Evolutionary conservation across 1,140 invertebrate species (phyloP), one percentile per base, ranked within the genome.

Genomic region (Maconellicoccus hirsutus): DNA sequence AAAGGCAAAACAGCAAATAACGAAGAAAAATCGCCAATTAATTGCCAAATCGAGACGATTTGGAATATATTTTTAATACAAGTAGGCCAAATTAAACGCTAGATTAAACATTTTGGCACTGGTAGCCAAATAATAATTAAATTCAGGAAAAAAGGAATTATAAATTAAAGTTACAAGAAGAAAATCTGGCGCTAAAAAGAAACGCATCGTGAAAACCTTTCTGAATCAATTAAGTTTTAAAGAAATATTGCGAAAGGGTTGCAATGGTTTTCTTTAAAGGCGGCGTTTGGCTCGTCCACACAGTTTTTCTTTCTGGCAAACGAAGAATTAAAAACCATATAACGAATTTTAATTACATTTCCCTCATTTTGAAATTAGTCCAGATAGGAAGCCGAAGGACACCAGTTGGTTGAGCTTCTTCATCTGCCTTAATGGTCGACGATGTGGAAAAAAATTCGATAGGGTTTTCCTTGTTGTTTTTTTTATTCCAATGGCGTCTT

Each of bases 291-390:
- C 61, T 66, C 61, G 61, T 66, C 61, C 29, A 33, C 29, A 3
- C 61, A 22, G 19, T 16, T 66, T 66, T 66, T 66, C 61, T 66
- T 66, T 25, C 61, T 52, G 42, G 42, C 42, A 52, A 33, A 52
- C 61, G 25, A 66, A 10, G 61, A 66, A 66, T 66, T 66, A 66
- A 66, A 66, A 66, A 66, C 61, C 61, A 66, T 66, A 66, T 66
- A 66, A 66, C 61, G 61, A 66, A 66, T 66, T 59, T 66, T 66
- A 66, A 66, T 66, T 66, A 66, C 25, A 66, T 66, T 66, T 66
- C 61, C 61, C 61, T 66, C 25, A 23, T 66, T 66, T 66, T 66
- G 61, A 66, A 66, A 66, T 25, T 66, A 25, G 61, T 66, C 61
- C 61, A 66, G 42, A 52, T n/a, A 52, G 2, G 42, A 14, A 3